Percentiles rank a stretch among this genome's conserved stretches.
Conservation (phyloP, 2,797 vertebrate genomes). For the Pteronotus mesoamericanus region DNA sequence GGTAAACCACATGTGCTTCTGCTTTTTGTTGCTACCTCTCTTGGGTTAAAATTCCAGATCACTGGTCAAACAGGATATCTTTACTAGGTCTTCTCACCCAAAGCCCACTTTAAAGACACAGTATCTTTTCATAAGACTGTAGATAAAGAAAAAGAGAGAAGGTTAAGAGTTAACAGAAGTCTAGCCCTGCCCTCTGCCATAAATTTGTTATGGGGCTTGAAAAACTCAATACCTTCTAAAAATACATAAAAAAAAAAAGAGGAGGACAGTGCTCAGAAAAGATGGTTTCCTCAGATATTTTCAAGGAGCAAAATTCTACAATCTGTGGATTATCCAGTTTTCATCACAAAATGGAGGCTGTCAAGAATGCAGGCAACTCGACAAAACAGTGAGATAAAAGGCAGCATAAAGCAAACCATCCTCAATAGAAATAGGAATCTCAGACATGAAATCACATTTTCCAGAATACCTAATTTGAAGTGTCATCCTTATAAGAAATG, state of each 20-base stretch:
- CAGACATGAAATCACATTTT: slow-evolving; percentile 10
- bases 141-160: background rate
- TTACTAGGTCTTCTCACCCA: background rate
- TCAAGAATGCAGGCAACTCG: background rate
- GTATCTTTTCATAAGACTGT: background rate
- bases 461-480: slow-evolving; percentile 33
- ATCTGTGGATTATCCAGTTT: background rate
- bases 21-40: background rate
- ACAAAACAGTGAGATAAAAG: background rate
- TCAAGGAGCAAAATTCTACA: background rate
- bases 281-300: background rate
- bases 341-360: background rate
- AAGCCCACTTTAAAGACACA: background rate
- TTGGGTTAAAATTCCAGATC: background rate
- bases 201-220: background rate
- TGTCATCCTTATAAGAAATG: slow-evolving; percentile 32
- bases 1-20: background rate
- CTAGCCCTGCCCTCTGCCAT: background rate
- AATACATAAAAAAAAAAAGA: background rate
- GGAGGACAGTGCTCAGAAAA: background rate
- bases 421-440: background rate
- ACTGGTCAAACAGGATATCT: background rate
- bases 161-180: background rate
- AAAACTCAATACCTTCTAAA: slow-evolving; percentile 9
- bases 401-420: background rate